Base-by-base conservation (phyloP, 2,797 vertebrate species). In the Microctenopoma lineatum region DNA sequence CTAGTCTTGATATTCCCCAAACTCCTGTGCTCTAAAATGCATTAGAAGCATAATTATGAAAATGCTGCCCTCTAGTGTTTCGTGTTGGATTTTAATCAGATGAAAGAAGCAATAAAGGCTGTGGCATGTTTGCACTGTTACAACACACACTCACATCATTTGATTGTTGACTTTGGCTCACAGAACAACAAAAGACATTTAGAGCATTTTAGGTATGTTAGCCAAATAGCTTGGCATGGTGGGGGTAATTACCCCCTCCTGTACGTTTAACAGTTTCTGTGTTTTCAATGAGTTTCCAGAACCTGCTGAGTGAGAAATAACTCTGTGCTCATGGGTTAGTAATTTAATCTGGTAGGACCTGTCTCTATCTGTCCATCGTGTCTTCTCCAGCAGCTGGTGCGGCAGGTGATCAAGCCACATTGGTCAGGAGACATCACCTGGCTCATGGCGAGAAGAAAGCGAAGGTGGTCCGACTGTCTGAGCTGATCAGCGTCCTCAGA, bases 391-490 rank as follows among this genome's bases (percentile, higher is more conserved):
- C 72, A 53, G 18, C 76, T 12, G 34, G 61, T 46, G 29, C 66
- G 58, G 66, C 72, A 61, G 65, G 73, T 0, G 85, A 88, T 42
- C 8, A 71, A 9, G 18, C 75, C 0, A 32, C 77, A 8, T 85
- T 32, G 15, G 8, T 70, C 75, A 15, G 92, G 90, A 73, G 88
- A 86, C 72, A 89, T 56, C 90, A 90, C 44, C 90, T 87, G 45
- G 12, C 45, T 66, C 72, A 57, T 2, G 53, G 14, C 55, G 93
- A 95, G 16, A 89, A 82, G 32, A 96, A 95, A 79, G 85, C 89
- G 72, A 97, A 95, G 68, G 93, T 97, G 57, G 86, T 98, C 29
- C 92, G 93, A 15, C 90, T 98, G 66, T 93, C 95, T 0, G 96
- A 97, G 50, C 94, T 96, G 11, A 87, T 96, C 74, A 96, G 93